Evolutionary conservation across 2,888 invertebrate species (phyloP), one percentile per base, ranked within the genome.

Genomic region (Diploptera punctata): DNA sequence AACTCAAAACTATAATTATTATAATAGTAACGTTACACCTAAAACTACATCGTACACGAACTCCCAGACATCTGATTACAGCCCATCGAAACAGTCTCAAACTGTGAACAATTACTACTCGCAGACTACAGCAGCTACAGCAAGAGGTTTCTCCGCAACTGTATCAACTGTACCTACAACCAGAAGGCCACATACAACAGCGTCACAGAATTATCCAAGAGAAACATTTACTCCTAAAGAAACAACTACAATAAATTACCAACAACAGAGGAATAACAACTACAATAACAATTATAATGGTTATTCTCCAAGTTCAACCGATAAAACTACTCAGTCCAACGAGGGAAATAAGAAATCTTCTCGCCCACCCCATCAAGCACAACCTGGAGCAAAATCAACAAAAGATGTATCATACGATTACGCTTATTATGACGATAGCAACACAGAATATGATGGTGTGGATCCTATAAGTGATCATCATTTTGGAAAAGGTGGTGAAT

Each of bases 381-480:
- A 9, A 47, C 3, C 47, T 13, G 54, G 54, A 2, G 3, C 57
- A 13, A 57, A 29, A 26, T 29, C 78, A 88, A 90, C 43, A 5
- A 1, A 5, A 78, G 90, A 91, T 78, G 87, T 86, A 68, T 91
- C 90, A 80, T 94, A 94, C 79, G 94, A 94, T 81, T 94, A 94
- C 79, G 94, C 94, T 3, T 94, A 94, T 80, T 94, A 94, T 79
- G 94, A 94, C 80, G 88, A 90, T 71, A 88, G 88, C 67, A 80
- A 80, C 2, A 62, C 82, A 0, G 84, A 84, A 72, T 85, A 85
- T 77, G 85, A 85, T 65, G 82, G 80, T n/a, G 77, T 83, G n/a
- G 85, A 84, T 77, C 80, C 52, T 79, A 79, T 72, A 80, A 74
- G 74, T 49, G 73, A 72, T 38, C 75, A 75, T 62, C 75, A 75